Conservation (phyloP, 2,888 invertebrate species). For the Rutpela maculata region DNA sequence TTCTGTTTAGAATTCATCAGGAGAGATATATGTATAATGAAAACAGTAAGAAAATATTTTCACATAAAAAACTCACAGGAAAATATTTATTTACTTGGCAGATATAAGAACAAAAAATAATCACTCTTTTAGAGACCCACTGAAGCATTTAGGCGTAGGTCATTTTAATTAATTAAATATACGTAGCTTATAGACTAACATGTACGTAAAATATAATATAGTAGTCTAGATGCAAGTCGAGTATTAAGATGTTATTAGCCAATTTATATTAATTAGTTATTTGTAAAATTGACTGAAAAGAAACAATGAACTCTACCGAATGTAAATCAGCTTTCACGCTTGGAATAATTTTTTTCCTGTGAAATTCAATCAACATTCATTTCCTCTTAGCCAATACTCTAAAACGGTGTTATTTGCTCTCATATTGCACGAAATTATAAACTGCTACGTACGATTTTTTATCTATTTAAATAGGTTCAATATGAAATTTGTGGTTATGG, state of each 20-base stretch:
- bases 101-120: too few relatives aligned
- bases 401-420: conserved; percentile 12
- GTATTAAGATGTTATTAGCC: background rate
- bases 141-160: too few relatives aligned
- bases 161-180: too few relatives aligned
- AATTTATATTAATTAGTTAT: background rate
- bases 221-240: background rate
- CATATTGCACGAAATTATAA: conserved; percentile 18
- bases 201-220: background rate
- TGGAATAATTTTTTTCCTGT: conserved; percentile 2
- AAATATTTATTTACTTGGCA: too few relatives aligned
- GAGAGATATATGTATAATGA: too few relatives aligned
- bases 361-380: conserved; percentile 30
- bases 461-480: background rate
- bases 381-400: conserved; percentile 25
- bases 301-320: background rate
- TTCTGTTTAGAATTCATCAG: too few relatives aligned
- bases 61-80: too few relatives aligned
- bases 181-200: too few relatives aligned
- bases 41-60: too few relatives aligned
- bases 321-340: conserved; percentile 20
- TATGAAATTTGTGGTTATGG: conserved; percentile 32
- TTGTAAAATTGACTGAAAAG: background rate
- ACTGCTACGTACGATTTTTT: conserved; percentile 11
- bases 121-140: too few relatives aligned